Base-by-base conservation (phyloP, 2,888 invertebrate genomes). In the Atethmia centrago region DNA sequence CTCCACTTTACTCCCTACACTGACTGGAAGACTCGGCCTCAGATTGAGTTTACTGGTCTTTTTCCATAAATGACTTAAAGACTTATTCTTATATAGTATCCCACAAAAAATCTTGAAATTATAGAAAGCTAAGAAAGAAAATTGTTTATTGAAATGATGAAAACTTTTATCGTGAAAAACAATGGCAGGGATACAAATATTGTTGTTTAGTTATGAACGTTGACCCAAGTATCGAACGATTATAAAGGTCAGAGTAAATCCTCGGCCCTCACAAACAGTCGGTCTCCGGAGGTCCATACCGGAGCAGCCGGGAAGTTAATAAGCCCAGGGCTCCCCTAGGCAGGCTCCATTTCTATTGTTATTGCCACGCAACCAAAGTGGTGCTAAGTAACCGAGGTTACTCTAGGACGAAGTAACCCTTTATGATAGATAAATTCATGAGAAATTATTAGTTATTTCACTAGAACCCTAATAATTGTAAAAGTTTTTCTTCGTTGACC, bases 281-380 rank as follows among this genome's bases (percentile, higher is more conserved):
- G 51, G 68, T 72, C 86, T 84, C 82, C 40, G 16, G 77, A 84
- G 86, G 61, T 67, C 71, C 67, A 79, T 82, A 77, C 79, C 69
- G 69, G 74, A 71, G 56, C 75, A 74, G 71, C 64, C 74, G 86
- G 75, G 67, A 78, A 82, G 77, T 79, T 82, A 86, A 87, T 84
- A 87, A 87, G 82, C 79, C 86, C 66, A 79, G 78, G 70, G 84
- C 72, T 76, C 77, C 77, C 74, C 78, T 42, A 64, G 59, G 45
- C 70, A 28, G 59, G 65, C 67, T 69, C 71, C 55, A 66, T 47
- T 62, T 64, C 59, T 75, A 80, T 82, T 86, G 80, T 84, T 85
- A 80, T 83, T 79, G 73, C 73, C 72, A 56, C 68, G 71, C 69
- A 70, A 71, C 73, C 40, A 61, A 75, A 85, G 74, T 70, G 56